A percentile compares a stretch with the other conserved stretches of the same genome.
Conservation (phyloP, 2,888 invertebrate genomes). For the Epistrophe eligans region DNA sequence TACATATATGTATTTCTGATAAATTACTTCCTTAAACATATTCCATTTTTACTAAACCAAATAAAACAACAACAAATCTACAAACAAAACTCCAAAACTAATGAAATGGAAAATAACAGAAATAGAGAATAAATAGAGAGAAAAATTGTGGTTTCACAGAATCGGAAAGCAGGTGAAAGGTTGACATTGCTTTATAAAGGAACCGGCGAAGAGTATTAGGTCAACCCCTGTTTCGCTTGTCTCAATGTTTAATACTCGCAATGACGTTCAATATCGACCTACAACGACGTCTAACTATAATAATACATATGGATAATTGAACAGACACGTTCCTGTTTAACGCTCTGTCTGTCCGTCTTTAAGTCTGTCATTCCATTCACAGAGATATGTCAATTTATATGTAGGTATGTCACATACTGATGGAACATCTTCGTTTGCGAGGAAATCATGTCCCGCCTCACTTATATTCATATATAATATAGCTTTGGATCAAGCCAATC, state of each 20-base stretch:
- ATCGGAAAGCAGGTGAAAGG: slow-evolving; percentile 26
- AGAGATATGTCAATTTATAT: slow-evolving; percentile 30
- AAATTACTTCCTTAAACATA: too few relatives aligned
- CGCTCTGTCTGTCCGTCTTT: slow-evolving; percentile 31
- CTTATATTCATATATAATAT: background rate
- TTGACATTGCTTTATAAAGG: slow-evolving; percentile 44
- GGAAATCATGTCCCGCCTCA: slow-evolving; percentile 44
- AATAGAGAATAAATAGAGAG: background rate
- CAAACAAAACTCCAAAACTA: background rate
- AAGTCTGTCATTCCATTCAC: slow-evolving; percentile 15
- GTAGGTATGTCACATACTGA: slow-evolving; percentile 35
- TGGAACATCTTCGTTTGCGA: slow-evolving; percentile 64
- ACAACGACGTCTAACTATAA: slow-evolving; percentile 38
- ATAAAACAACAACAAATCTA: background rate
- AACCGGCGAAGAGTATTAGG: slow-evolving; percentile 45
- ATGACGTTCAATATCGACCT: slow-evolving; percentile 55
- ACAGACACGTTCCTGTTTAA: slow-evolving; percentile 52
- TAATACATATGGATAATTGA: slow-evolving; percentile 51
- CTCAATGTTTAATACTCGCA: slow-evolving; percentile 12
- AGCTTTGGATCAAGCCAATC: slow-evolving; percentile 35
- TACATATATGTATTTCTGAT: too few relatives aligned
- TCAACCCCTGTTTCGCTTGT: slow-evolving; percentile 59
- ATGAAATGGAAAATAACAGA: slow-evolving; percentile 7
- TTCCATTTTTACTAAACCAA: too few relatives aligned
- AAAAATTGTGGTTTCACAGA: background rate